Conservation (phyloP, 2,888 invertebrate genomes). For the Tipula unca region DNA sequence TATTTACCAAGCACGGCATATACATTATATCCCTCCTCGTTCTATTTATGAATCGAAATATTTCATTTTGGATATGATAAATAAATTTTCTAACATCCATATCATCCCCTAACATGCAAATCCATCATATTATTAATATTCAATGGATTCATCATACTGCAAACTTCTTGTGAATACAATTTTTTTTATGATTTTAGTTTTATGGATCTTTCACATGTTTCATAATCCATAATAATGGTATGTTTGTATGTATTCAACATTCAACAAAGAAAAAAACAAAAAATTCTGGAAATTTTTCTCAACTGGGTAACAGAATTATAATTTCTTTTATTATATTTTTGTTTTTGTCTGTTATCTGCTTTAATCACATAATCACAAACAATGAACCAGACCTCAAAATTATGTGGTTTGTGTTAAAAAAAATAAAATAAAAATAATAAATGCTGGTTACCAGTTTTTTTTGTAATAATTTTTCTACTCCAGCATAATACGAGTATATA, state of each 20-base stretch:
- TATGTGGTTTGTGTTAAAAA: background rate
- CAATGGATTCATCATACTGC: background rate
- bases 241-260: background rate
- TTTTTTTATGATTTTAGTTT: background rate
- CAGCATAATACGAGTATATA: background rate
- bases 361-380: slow-evolving; percentile 8
- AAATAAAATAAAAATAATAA: background rate
- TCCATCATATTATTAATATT: background rate
- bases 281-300: background rate
- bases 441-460: background rate
- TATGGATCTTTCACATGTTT: background rate
- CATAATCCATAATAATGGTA: background rate
- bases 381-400: slow-evolving; percentile 8
- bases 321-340: background rate
- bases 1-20: no score
- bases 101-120: background rate
- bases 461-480: background rate
- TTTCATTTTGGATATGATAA: background rate
- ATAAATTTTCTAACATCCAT: background rate
- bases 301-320: background rate
- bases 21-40: no score
- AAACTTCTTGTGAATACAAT: background rate
- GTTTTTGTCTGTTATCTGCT: background rate
- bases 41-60: background rate
- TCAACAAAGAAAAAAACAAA: background rate